phyloP scores from a whole-genome alignment of 2,113 vertebrate species.

The Nasalis larvatus region DNA sequence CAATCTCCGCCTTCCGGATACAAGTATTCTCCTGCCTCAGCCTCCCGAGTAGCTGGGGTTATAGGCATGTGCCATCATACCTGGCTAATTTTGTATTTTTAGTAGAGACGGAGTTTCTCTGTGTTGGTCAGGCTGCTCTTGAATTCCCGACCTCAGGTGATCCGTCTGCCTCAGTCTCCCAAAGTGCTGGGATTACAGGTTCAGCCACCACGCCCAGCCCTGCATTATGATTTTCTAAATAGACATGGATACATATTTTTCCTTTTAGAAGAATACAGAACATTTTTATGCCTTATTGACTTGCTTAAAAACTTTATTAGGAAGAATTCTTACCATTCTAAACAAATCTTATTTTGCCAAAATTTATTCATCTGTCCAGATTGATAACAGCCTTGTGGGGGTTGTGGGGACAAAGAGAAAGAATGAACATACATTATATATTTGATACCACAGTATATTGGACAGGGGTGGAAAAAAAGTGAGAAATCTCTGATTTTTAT shows the following conservation, averaged over 20 bases:
- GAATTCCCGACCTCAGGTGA: too few relatives aligned
- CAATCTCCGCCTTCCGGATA: too few relatives aligned
- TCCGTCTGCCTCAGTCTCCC: too few relatives aligned
- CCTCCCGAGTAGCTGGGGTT: too few relatives aligned
- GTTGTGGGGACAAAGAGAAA: too few relatives aligned
- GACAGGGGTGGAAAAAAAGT: not conserved
- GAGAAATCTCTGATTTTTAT: not conserved
- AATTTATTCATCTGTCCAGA: not conserved
- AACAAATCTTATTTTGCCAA: conserved; percentile 9
- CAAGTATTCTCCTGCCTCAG: too few relatives aligned
- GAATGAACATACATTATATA: not conserved
- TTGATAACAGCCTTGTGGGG: not conserved
- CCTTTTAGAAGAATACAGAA: not conserved
- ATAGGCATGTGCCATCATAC: too few relatives aligned
- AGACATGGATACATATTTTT: not conserved
- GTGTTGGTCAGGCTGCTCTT: too few relatives aligned
- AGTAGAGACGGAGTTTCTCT: too few relatives aligned
- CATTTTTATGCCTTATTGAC: not conserved
- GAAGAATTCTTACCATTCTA: not conserved
- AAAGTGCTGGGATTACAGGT: too few relatives aligned
- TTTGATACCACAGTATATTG: not conserved
- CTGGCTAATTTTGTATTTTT: too few relatives aligned
- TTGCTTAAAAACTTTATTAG: not conserved
- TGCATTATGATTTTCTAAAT: not conserved
- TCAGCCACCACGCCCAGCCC: too few relatives aligned